Percentiles rank a stretch among this genome's conserved stretches.
Evolutionary conservation across 2,888 invertebrate species (phyloP).

Genomic region (Anarsia innoxiella): DNA sequence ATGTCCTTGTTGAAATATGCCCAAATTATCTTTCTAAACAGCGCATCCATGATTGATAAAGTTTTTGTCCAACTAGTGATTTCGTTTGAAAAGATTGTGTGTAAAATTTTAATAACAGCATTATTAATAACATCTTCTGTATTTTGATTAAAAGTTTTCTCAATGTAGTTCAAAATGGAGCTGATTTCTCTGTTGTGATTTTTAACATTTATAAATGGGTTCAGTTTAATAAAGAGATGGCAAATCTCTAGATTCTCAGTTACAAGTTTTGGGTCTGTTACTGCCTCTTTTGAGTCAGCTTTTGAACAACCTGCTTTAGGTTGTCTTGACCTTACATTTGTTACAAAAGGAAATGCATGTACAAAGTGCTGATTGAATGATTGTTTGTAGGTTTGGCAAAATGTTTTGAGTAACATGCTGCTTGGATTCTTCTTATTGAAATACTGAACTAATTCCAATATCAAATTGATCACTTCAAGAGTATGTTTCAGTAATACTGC

Average conservation of each 20-base stretch:
- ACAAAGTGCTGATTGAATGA: constrained; percentile 75
- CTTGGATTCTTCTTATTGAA: constrained; percentile 44
- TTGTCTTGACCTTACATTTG: constrained; percentile 50
- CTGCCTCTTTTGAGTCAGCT: constrained; percentile 38
- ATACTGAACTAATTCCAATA: constrained; percentile 67
- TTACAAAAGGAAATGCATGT: constrained; percentile 74
- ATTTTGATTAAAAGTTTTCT: constrained; percentile 54
- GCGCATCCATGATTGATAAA: constrained; percentile 37
- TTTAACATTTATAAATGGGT: constrained; percentile 51
- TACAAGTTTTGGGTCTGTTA: constrained; percentile 53
- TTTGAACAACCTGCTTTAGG: constrained; percentile 26
- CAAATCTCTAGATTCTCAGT: constrained; percentile 55
- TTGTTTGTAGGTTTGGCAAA: constrained; percentile 68
- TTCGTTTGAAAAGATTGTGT: constrained; percentile 48
- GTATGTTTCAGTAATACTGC: constrained; percentile 77
- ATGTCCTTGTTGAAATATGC: constrained; percentile 46
- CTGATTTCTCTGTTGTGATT: constrained; percentile 45
- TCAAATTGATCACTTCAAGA: constrained; percentile 76
- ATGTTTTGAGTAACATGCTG: constrained; percentile 60
- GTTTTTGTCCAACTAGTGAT: constrained; percentile 53
- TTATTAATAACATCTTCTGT: constrained; percentile 36
- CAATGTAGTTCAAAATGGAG: constrained; percentile 66
- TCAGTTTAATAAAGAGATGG: constrained; percentile 63
- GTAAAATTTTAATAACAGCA: constrained; percentile 42
- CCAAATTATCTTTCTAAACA: constrained; percentile 54